Conservation (phyloP, 2,113 vertebrate species). For the Pteruthius melanotis region DNA sequence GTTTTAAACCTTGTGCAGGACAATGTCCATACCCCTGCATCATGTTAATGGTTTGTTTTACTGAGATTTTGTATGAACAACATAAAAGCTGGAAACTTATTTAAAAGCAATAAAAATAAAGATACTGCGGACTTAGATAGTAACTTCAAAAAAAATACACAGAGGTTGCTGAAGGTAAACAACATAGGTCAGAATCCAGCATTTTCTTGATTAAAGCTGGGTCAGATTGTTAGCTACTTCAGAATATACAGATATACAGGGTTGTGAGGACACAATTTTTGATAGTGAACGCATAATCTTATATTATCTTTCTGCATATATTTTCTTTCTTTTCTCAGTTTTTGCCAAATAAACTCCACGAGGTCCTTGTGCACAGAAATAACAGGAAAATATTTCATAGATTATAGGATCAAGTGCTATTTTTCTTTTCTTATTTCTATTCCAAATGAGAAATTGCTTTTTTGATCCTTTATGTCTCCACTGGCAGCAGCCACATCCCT, state of each 20-base stretch:
- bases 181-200: not conserved
- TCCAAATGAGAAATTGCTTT: not conserved
- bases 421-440: not conserved
- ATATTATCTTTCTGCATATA: not conserved
- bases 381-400: not conserved
- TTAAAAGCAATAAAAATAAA: not conserved
- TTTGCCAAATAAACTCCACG: not conserved
- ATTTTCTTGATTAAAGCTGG: not conserved
- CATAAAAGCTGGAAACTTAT: not conserved
- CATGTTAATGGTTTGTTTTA: not conserved
- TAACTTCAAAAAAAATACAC: rapidly evolving
- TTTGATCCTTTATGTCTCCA: not conserved
- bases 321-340: not conserved
- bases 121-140: not conserved
- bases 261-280: not conserved
- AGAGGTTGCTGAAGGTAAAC: not conserved
- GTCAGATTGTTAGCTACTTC: not conserved
- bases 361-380: not conserved
- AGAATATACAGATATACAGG: not conserved
- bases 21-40: not conserved
- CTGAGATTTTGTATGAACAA: not conserved
- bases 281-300: not conserved
- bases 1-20: not conserved
- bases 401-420: not conserved
- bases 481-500: not conserved